phyloP scores from a whole-genome alignment of 2,888 invertebrate genomes.

The Nowickia ferox region DNA sequence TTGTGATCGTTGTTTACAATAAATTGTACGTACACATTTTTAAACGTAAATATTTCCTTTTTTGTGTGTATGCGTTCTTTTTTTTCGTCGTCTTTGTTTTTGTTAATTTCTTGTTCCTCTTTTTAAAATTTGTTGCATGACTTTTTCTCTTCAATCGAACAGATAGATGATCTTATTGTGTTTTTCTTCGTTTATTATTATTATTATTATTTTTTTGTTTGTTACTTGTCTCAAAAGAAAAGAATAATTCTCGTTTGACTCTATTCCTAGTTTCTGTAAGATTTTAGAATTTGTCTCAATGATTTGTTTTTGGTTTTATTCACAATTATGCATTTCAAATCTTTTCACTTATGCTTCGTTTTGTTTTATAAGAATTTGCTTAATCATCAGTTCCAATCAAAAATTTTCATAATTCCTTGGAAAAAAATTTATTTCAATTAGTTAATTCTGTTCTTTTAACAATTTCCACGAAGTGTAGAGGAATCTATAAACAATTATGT shows the following conservation, averaged over 20 bases:
- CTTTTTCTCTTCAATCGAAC: constrained; percentile 51
- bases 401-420: constrained; percentile 53
- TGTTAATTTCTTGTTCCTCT: constrained; percentile 31
- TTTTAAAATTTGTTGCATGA: constrained; percentile 55
- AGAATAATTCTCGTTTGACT: constrained; percentile 1
- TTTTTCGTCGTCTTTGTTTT: constrained; percentile 10
- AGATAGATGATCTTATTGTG: constrained; percentile 46
- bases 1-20: constrained; percentile 60
- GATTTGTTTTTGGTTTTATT: constrained; percentile 38
- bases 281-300: constrained; percentile 31
- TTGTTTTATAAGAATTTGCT: constrained; percentile 47
- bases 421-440: constrained; percentile 49
- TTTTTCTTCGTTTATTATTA: constrained; percentile 38
- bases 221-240: constrained; percentile 4
- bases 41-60: constrained; percentile 55
- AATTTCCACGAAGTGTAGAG: constrained; percentile 12
- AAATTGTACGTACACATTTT: constrained; percentile 33
- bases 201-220: background rate
- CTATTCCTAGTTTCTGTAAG: background rate
- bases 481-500: background rate
- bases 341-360: constrained; percentile 21
- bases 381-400: constrained; percentile 60
- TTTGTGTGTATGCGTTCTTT: background rate
- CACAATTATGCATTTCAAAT: constrained; percentile 28
- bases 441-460: constrained; percentile 1